Evolutionary conservation across 2,797 vertebrate species (phyloP).

Genomic region (Gastrophryne carolinensis): DNA sequence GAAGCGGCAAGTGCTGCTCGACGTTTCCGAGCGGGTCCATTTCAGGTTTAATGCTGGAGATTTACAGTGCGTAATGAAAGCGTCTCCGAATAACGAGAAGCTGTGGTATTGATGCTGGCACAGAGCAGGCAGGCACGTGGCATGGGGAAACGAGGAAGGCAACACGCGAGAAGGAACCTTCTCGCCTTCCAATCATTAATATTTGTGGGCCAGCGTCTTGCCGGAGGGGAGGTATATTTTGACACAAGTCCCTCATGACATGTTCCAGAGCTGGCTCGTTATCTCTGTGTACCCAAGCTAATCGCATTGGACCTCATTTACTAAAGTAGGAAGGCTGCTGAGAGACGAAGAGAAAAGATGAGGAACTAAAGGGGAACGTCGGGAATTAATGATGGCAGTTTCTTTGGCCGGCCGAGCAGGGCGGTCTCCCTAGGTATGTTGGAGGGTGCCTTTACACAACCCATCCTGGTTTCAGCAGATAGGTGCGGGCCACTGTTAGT

Average conservation of each 20-base stretch:
- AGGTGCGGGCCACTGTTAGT: too few relatives aligned
- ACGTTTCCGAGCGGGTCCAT: background rate
- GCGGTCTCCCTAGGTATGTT: too few relatives aligned
- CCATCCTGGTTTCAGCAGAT: too few relatives aligned
- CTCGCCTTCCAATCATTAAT: background rate
- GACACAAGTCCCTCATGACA: constrained; percentile 16
- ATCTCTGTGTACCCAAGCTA: background rate
- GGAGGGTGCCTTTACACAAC: too few relatives aligned
- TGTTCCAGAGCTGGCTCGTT: constrained; percentile 7
- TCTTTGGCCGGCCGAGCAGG: too few relatives aligned
- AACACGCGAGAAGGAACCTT: background rate
- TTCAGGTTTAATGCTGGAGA: background rate
- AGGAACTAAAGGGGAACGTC: too few relatives aligned
- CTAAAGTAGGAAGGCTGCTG: too few relatives aligned
- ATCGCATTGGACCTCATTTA: too few relatives aligned
- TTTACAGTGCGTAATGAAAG: background rate
- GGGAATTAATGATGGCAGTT: too few relatives aligned
- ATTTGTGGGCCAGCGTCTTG: constrained; percentile 8
- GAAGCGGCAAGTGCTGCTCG: background rate
- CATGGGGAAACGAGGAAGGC: background rate
- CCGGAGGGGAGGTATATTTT: constrained; percentile 12
- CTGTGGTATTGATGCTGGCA: background rate
- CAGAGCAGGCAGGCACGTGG: background rate
- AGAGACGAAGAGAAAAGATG: too few relatives aligned
- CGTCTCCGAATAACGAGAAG: background rate